Base-by-base conservation (phyloP, 2,888 invertebrate genomes). In the Agrochola litura region DNA sequence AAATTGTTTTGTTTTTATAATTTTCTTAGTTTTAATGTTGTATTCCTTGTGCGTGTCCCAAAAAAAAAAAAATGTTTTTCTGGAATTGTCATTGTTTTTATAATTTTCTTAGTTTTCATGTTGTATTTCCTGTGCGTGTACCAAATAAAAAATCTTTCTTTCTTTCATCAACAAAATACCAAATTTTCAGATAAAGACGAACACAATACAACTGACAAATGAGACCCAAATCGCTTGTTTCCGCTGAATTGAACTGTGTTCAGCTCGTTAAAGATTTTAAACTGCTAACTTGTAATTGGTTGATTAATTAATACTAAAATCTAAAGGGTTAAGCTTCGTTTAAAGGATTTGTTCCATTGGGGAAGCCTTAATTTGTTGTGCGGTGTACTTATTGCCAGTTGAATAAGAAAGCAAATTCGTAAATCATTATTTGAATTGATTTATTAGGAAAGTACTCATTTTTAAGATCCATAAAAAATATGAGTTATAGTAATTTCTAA, bases 231-330 rank as follows among this genome's bases (percentile, higher is more conserved):
- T 81, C 79, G 80, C 81, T 85, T 80, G 69, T 84, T 79, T 82
- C 87, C 80, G 69, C 65, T 78, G 65, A 82, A 85, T 85, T 76
- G 80, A 78, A 80, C 83, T 68, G 76, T 73, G 63, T 67, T 72
- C 77, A 67, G 69, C 82, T 88, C 84, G 86, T 88, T 86, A 85
- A 87, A 84, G 85, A 89, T 86, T 88, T 88, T 87, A 85, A 89
- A 88, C 90, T 86, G 82, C 71, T 74, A 88, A 87, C 85, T 90
- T 87, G 86, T 91, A 90, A 91, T 90, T 90, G 89, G 88, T 89
- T 91, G 89, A 91, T 91, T 91, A 91, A 91, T 91, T 91, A 90
- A 90, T 89, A 85, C 90, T 77, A 72, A 88, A 89, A 83, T 84
- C 81, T 61, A 67, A 83, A 81, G 84, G 86, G 84, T 86, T 84